Evolutionary conservation across 37 sponge, comb jelly and placozoan species (phyloP).

Genomic region (Agelas oroides): DNA sequence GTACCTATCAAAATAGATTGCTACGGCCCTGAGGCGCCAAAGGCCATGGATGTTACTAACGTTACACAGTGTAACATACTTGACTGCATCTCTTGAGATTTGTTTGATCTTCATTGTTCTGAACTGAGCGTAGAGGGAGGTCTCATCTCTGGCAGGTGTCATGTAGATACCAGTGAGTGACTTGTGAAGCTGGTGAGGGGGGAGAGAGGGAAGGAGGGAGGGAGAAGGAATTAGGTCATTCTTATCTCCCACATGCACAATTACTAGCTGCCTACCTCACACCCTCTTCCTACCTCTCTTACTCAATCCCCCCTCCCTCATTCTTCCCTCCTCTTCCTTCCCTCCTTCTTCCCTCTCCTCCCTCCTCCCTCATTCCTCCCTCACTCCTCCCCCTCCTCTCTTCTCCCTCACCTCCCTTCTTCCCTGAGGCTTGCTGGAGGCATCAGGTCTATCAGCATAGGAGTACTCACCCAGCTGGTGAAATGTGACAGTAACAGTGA

Average conservation of each 20-base stretch:
- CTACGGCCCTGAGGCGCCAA: too few species aligned
- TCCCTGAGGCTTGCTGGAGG: too few species aligned
- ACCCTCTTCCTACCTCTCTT: too few species aligned
- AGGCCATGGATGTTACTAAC: too few species aligned
- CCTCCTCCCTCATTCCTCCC: neutral
- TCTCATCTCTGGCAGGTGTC: conserved; percentile 50
- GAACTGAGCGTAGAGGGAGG: conserved; percentile 53
- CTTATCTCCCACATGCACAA: too few species aligned
- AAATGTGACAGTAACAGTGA: too few species aligned
- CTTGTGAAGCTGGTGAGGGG: neutral
- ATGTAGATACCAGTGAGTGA: conserved; percentile 7
- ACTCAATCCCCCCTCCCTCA: neutral
- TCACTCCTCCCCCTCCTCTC: neutral
- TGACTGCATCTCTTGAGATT: conserved; percentile 6
- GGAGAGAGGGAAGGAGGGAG: conserved; percentile 7
- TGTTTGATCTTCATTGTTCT: conserved; percentile 18
- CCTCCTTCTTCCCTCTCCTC: neutral
- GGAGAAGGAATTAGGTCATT: neutral
- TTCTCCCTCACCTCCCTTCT: neutral
- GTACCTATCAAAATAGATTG: too few species aligned
- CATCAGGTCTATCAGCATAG: too few species aligned
- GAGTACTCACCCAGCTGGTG: too few species aligned
- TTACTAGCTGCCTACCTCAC: too few species aligned
- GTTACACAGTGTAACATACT: conserved; percentile 4
- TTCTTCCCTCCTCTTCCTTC: neutral